Base-by-base conservation (phyloP, 2,888 invertebrate species). In the Melinopterus prodromus region DNA sequence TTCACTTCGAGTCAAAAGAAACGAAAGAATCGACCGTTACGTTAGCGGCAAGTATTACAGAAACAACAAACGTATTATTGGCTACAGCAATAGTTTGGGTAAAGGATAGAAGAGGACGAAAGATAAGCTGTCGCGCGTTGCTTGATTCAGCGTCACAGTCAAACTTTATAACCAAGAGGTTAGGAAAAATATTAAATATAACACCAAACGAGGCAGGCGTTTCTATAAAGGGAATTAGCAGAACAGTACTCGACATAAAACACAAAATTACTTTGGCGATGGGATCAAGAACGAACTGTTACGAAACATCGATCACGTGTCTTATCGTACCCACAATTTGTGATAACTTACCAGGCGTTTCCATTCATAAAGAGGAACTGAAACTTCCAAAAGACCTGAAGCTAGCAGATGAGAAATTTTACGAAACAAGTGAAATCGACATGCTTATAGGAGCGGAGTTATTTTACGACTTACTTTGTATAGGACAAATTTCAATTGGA, bases 101-200 rank as follows among this genome's bases (percentile, higher is more conserved):
- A 16, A 70, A n/a, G 14, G 80, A 78, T n/a, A 71, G 70, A 12
- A n/a, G 38, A 12, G 80, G 78, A 26, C 35, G 16, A 15, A 35
- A 16, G 14, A 71, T 78, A 14, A 15, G 35, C 6, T 78, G 80
- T 71, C 7, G 78, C n/a, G 75, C 78, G 15, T 14, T 80, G 16
- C 37, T 80, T 38, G 80, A 80, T 36, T 70, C 70, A 12, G 76
- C 76, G 7, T 78, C 80, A 2, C 80, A 80, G 26, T 78, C 80
- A 16, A 80, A 78, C 38, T 80, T 80, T 16, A 78, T 80, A n/a
- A 71, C 76, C 6, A 14, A 70, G 6, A 36, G 37, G 1, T 69
- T 80, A 9, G 36, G 16, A n/a, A 69, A 78, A 0, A 78, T 69
- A 76, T 26, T 78, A 9, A 16, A 37, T 6, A n/a, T 79, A 5